Evolutionary conservation across 2,888 invertebrate genomes (phyloP), one percentile per base, ranked within the genome.

Genomic region (Argyresthia goedartella): DNA sequence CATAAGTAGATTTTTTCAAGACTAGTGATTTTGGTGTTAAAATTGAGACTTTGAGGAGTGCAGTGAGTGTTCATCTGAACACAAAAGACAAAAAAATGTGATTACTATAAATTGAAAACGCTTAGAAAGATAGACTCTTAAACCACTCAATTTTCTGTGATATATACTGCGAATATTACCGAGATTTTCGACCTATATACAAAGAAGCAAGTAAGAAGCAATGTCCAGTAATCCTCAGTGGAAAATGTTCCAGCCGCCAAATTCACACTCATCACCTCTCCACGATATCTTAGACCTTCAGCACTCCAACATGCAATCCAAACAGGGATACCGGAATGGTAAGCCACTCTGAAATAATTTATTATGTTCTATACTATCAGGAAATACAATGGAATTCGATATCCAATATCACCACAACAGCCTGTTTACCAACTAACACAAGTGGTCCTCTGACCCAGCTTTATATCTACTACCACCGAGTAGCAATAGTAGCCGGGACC

Each of bases 161-260:
- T 84, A 84, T 76, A 78, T 78, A 48, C 48, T 48, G 48, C 35
- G 65, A 77, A 74, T 71, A 74, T 67, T 66, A 70, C 69, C 74
- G 72, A 70, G 66, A 66, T 77, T 81, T 81, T 81, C 64, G 71
- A 81, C 63, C 59, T 67, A 64, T 81, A 87, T 87, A 87, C 76
- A 86, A 81, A 66, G 73, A 80, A 80, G 72, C 69, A 54, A 60
- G 62, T 25, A 25, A 72, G 75, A 71, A 74, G 79, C 66, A 77
- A 93, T 93, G 93, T 92, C 93, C 85, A 92, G 89, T 86, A 92
- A 93, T 92, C 91, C 93, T 92, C 93, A 93, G 92, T 93, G 93
- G 93, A 93, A 92, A 89, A 90, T 91, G 86, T 94, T 94, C 93
- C 94, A 95, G 91, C 93, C 95, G 93, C 93, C 94, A 88, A 90